phyloP scores from a whole-genome alignment of 2,888 invertebrate species.

The Euphydryas editha region DNA sequence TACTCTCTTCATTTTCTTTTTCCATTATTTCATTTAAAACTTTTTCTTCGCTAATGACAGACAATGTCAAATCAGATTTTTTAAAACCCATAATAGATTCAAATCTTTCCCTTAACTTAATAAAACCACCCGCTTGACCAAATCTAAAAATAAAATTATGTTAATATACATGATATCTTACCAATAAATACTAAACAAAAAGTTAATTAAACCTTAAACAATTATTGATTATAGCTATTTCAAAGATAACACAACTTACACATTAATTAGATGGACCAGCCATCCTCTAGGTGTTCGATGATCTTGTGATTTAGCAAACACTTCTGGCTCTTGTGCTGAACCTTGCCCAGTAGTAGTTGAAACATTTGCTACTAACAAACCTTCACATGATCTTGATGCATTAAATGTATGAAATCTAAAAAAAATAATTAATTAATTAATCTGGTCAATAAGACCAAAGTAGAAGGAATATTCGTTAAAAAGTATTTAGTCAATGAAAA shows the following conservation, averaged over 20 bases:
- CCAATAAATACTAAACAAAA: not conserved
- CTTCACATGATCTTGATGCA: conserved; percentile 89
- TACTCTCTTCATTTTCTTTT: conserved; percentile 68
- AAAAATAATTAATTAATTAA: conserved; percentile 29
- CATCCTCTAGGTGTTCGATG: conserved; percentile 95
- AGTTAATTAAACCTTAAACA: not conserved
- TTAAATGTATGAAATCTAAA: conserved; percentile 94
- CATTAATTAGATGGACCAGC: conserved; percentile 97
- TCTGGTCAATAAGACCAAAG: conserved; percentile 3
- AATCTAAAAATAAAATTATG: conserved; percentile 81
- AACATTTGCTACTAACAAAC: conserved; percentile 58
- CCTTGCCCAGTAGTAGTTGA: conserved; percentile 80
- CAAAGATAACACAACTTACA: conserved; percentile 64
- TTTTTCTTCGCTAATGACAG: conserved; percentile 72
- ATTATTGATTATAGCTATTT: not conserved
- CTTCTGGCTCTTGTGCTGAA: conserved; percentile 68
- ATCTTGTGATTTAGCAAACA: conserved; percentile 90
- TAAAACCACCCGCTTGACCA: conserved; percentile 95
- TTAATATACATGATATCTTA: not conserved
- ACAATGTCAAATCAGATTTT: conserved; percentile 74
- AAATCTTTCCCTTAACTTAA: conserved; percentile 92
- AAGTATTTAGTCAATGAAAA: too few relatives aligned
- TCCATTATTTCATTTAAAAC: conserved; percentile 69
- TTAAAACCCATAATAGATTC: conserved; percentile 87
- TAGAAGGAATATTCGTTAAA: not conserved